Evolutionary conservation across 2,113 vertebrate species (phyloP).

Genomic region (Triplophysa dalaica): DNA sequence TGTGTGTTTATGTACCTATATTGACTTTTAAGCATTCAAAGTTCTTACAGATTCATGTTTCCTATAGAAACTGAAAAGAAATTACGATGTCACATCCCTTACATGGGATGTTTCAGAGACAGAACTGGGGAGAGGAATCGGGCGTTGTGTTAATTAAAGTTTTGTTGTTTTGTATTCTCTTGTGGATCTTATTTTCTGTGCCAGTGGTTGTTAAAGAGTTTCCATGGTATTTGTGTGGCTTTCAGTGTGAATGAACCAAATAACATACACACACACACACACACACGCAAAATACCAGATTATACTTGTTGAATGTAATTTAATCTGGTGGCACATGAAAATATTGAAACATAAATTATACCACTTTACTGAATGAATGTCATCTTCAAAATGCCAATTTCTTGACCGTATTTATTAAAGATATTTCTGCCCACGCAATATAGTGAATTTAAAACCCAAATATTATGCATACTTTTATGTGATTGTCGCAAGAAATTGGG

Average conservation of each 20-base stretch:
- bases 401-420: no score
- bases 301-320: not conserved
- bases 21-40: not conserved
- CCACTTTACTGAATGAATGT: no score
- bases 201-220: not conserved
- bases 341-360: no score
- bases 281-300: no score
- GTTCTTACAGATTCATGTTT: constrained; percentile 21
- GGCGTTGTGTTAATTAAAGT: constrained; percentile 40
- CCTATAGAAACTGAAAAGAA: constrained; percentile 15
- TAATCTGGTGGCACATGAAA: no score
- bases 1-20: not conserved
- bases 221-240: constrained; percentile 18
- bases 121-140: not conserved
- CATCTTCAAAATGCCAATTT: no score
- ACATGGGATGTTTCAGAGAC: constrained; percentile 17
- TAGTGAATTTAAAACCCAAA: no score
- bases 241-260: not conserved
- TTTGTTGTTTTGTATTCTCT: constrained; percentile 46
- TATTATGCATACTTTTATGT: no score
- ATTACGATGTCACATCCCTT: constrained; percentile 17
- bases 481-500: no score
- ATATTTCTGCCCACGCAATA: no score
- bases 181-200: not conserved
- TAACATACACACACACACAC: not conserved